A percentile compares a stretch with the other conserved stretches of the same genome.
phyloP scores from a whole-genome alignment of 2,888 invertebrate genomes.

The Orthosia incerta region DNA sequence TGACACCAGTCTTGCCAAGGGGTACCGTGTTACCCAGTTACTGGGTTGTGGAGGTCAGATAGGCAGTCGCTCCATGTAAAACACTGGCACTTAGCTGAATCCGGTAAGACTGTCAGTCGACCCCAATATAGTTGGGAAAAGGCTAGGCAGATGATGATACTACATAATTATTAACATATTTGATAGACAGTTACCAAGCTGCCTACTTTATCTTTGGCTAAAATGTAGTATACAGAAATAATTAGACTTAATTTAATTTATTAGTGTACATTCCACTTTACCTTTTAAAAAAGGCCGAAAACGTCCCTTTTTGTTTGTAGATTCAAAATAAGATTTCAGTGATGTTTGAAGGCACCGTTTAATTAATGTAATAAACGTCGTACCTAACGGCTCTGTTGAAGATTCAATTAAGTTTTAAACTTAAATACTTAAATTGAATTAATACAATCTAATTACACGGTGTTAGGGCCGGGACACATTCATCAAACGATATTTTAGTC shows the following conservation, averaged over 20 bases:
- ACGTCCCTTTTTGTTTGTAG: constrained; percentile 58
- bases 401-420: constrained; percentile 69
- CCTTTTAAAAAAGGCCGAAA: constrained; percentile 49
- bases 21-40: too few relatives aligned
- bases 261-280: constrained; percentile 42
- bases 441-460: constrained; percentile 62
- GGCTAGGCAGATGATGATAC: too few relatives aligned
- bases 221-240: constrained; percentile 23
- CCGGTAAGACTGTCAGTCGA: too few relatives aligned
- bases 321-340: constrained; percentile 65
- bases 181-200: not conserved
- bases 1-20: too few relatives aligned
- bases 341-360: constrained; percentile 66
- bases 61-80: too few relatives aligned
- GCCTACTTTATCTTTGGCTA: not conserved
- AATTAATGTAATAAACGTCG: constrained; percentile 70
- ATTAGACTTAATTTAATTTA: constrained; percentile 47
- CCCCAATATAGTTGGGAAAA: too few relatives aligned
- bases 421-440: constrained; percentile 67
- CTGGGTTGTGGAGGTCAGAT: too few relatives aligned
- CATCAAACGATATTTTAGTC: constrained; percentile 27
- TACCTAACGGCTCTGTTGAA: constrained; percentile 58
- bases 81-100: too few relatives aligned
- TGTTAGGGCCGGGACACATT: constrained; percentile 56
- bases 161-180: not conserved